Evolutionary conservation across 1,140 invertebrate species (phyloP).

Genomic region (Diorhabda elongata): DNA sequence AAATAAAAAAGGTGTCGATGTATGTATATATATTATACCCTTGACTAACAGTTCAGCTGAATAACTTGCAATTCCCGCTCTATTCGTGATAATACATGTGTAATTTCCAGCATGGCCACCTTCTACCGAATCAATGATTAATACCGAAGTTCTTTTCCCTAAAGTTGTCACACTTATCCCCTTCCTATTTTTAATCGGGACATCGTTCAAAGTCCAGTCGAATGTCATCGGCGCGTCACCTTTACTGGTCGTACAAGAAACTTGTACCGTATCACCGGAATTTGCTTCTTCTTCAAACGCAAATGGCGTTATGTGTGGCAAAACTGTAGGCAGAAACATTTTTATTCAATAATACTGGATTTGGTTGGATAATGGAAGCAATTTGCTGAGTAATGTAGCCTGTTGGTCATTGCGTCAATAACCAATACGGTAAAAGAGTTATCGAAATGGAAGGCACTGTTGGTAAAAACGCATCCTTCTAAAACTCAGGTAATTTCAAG

Average conservation of each 20-base stretch:
- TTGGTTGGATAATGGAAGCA: no score
- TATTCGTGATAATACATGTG: slow-evolving; percentile 67
- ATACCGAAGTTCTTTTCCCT: slow-evolving; percentile 65
- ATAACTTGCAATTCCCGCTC: slow-evolving; percentile 61
- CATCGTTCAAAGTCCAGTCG: slow-evolving; percentile 51
- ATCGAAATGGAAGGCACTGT: no score
- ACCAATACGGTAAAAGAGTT: no score
- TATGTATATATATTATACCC: slow-evolving; percentile 52
- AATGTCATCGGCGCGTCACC: slow-evolving; percentile 43
- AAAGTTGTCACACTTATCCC: slow-evolving; percentile 49
- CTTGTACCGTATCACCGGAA: slow-evolving; percentile 44
- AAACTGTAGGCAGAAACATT: slow-evolving; percentile 30
- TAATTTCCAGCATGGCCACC: slow-evolving; percentile 72
- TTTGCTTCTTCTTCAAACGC: slow-evolving; percentile 56
- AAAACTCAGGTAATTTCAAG: no score
- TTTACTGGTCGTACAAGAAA: slow-evolving; percentile 36
- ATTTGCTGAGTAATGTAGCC: no score
- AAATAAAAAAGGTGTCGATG: neutral
- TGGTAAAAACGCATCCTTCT: no score
- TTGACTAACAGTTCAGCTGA: slow-evolving; percentile 67
- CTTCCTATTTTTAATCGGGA: slow-evolving; percentile 28
- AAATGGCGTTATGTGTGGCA: slow-evolving; percentile 65
- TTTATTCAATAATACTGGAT: no score
- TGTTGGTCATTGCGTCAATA: no score
- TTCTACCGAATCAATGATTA: slow-evolving; percentile 72